Conservation (phyloP, 2,797 vertebrate species). For the Coranthus polyacanthus region DNA sequence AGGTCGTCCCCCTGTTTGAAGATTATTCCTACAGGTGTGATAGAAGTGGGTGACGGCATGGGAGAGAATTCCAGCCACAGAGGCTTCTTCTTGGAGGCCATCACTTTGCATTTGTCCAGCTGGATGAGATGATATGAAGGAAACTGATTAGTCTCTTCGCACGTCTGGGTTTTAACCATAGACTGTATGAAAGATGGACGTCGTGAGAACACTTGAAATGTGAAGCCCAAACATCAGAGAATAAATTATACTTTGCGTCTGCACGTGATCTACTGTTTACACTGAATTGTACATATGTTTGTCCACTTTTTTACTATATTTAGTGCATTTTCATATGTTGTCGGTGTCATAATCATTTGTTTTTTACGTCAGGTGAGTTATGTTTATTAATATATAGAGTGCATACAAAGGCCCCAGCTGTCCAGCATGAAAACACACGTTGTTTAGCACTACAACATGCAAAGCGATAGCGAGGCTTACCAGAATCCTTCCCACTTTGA, state of each 20-base stretch:
- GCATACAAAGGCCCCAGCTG: too few relatives aligned
- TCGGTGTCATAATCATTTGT: too few relatives aligned
- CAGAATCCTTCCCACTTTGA: slow-evolving; percentile 81
- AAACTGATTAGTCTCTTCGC: neutral
- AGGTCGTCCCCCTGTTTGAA: slow-evolving; percentile 89
- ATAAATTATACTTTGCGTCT: too few relatives aligned
- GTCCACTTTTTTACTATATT: too few relatives aligned
- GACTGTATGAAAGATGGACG: too few relatives aligned
- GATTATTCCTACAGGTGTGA: slow-evolving; percentile 82
- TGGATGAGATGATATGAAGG: slow-evolving; percentile 34
- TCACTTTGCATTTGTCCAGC: slow-evolving; percentile 86
- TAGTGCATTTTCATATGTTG: too few relatives aligned
- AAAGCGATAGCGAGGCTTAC: slow-evolving; percentile 55
- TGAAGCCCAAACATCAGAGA: too few relatives aligned
- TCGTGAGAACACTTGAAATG: too few relatives aligned
- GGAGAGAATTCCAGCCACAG: slow-evolving; percentile 87
- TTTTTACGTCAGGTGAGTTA: too few relatives aligned
- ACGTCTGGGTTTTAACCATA: neutral
- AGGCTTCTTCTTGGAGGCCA: slow-evolving; percentile 88
- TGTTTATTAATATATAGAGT: too few relatives aligned
- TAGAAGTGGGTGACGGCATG: slow-evolving; percentile 71
- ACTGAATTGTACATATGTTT: too few relatives aligned
- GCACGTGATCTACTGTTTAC: too few relatives aligned
- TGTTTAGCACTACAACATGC: neutral
- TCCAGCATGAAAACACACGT: neutral